These are phyloP conservation scores for Etheostoma spectabile DNA, from an alignment of 2,113 vertebrate genomes.

Conservation along the genomic window DNA sequence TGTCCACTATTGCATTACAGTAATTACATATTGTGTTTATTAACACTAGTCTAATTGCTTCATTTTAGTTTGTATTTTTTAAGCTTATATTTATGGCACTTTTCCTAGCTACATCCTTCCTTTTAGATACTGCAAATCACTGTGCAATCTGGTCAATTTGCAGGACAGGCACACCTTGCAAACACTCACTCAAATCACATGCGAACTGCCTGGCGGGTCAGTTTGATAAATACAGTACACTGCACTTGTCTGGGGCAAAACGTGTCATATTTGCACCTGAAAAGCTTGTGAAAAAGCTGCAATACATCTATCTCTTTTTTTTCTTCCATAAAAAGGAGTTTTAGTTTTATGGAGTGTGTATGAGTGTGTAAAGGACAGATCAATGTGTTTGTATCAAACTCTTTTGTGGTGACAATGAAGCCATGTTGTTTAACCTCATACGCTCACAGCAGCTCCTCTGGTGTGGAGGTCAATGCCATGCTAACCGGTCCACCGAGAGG, in stretches of 20 bases:
- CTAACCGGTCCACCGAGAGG: slow-evolving; percentile 28
- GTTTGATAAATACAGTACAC: not conserved
- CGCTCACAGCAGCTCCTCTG: slow-evolving; percentile 3
- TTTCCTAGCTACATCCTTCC: not conserved
- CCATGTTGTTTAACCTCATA: not conserved
- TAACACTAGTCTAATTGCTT: too few relatives aligned
- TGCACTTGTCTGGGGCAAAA: not conserved
- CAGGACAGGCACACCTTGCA: not conserved
- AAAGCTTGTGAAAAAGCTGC: not conserved
- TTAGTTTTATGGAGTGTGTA: not conserved
- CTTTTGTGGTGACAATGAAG: not conserved
- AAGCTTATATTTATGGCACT: not conserved
- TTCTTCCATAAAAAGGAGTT: not conserved
- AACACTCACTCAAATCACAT: not conserved
- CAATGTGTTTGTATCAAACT: slow-evolving; percentile 12
- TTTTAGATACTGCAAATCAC: not conserved
- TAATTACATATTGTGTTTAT: too few relatives aligned
- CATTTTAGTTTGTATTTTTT: too few relatives aligned
- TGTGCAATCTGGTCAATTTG: not conserved
- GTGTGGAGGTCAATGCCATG: slow-evolving; percentile 35
- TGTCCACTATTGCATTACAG: too few relatives aligned
- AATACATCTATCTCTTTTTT: not conserved
- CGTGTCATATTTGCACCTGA: not conserved
- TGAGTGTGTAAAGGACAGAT: not conserved
- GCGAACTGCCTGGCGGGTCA: not conserved